These are phyloP conservation scores for Microcebus tavaratra DNA, from an alignment of 2,113 vertebrate species.

Conservation along the genomic window DNA sequence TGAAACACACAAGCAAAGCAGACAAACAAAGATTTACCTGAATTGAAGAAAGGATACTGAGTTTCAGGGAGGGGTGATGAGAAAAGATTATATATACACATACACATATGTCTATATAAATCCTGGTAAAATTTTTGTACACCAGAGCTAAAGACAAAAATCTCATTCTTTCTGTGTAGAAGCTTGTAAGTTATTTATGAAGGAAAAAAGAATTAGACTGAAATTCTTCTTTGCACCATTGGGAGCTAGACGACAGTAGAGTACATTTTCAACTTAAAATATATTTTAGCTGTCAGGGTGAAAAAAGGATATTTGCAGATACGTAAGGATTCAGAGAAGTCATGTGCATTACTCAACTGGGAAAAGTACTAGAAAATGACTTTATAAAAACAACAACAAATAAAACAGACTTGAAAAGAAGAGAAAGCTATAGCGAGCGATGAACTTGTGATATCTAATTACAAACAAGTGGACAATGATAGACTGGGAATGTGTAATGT, in stretches of 20 bases:
- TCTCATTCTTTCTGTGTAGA: neutral
- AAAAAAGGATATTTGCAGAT: neutral
- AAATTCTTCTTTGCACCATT: constrained; percentile 5
- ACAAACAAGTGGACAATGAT: neutral
- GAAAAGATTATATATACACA: neutral
- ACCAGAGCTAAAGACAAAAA: constrained; percentile 3
- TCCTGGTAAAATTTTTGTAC: neutral
- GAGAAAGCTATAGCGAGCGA: neutral
- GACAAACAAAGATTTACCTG: neutral
- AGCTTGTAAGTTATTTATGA: neutral
- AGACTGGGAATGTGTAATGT: too few relatives aligned
- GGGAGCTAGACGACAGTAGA: neutral
- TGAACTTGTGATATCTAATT: neutral
- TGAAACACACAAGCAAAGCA: neutral
- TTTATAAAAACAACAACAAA: neutral
- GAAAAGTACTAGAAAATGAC: constrained; percentile 3
- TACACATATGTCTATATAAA: neutral
- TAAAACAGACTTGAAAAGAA: neutral
- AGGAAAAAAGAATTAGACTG: neutral
- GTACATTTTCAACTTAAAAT: neutral
- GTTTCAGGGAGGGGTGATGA: neutral
- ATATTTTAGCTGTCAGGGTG: neutral
- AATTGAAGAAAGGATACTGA: neutral
- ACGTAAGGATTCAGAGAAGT: neutral
- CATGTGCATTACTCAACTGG: neutral